These are phyloP conservation scores for Pteromalus puparum DNA, from an alignment of 1,140 invertebrate species.

Conservation along the genomic window DNA sequence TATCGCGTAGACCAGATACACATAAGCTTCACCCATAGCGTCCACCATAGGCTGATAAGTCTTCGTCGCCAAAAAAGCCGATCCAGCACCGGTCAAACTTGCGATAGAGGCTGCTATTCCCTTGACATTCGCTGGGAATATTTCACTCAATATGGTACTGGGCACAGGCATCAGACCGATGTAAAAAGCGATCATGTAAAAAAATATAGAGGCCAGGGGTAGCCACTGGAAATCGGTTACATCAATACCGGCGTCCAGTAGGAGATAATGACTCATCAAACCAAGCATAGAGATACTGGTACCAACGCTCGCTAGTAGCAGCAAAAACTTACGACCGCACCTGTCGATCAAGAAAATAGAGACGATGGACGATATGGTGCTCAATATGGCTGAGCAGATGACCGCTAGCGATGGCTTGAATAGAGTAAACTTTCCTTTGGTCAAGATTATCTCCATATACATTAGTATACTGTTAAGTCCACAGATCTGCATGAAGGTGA, in stretches of 20 bases:
- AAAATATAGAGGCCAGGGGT: constrained; percentile 49
- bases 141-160: constrained; percentile 83
- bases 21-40: constrained; percentile 70
- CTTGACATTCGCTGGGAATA: constrained; percentile 82
- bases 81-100: constrained; percentile 81
- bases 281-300: constrained; percentile 75
- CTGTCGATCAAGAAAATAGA: constrained; percentile 82
- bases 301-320: constrained; percentile 78
- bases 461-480: constrained; percentile 84
- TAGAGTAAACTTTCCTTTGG: constrained; percentile 73
- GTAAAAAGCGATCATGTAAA: constrained; percentile 65
- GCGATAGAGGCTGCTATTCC: constrained; percentile 81
- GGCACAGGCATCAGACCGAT: constrained; percentile 83
- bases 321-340: constrained; percentile 81
- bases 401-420: constrained; percentile 74
- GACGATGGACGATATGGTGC: constrained; percentile 78
- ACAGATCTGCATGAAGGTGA: constrained; percentile 84
- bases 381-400: constrained; percentile 81
- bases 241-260: constrained; percentile 74
- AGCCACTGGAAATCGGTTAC: constrained; percentile 60
- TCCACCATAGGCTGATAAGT: constrained; percentile 80
- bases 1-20: constrained; percentile 48
- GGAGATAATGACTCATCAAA: constrained; percentile 79
- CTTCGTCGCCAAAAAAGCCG: constrained; percentile 84
- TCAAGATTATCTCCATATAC: constrained; percentile 85